Evolutionary conservation across 1,140 invertebrate genomes (phyloP).

Genomic region (Drosophila parabipectinata): DNA sequence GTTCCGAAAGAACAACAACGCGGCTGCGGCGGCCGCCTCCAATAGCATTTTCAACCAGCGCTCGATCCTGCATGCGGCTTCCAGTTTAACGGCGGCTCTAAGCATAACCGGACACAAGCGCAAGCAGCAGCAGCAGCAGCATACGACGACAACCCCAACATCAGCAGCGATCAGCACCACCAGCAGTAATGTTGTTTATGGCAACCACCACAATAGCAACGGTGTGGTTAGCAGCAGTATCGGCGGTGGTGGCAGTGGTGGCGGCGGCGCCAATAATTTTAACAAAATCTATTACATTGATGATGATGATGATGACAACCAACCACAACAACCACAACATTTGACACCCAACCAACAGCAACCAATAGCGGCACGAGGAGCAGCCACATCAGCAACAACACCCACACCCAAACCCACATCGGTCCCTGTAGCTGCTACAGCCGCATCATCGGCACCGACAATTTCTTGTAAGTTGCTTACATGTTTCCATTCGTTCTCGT

Average conservation of each 20-base stretch:
- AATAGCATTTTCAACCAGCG: slow-evolving; percentile 83
- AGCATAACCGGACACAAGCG: slow-evolving; percentile 73
- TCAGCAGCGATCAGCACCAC: slow-evolving; percentile 25
- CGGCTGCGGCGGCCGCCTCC: slow-evolving; percentile 77
- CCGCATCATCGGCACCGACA: slow-evolving; percentile 65
- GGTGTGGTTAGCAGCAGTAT: background rate
- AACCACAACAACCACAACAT: slow-evolving; percentile 42
- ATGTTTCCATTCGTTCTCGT: slow-evolving; percentile 39
- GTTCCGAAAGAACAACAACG: slow-evolving; percentile 83
- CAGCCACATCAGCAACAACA: slow-evolving; percentile 44
- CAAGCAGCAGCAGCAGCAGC: slow-evolving; percentile 41
- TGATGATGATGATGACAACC: slow-evolving; percentile 54
- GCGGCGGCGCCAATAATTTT: slow-evolving; percentile 35
- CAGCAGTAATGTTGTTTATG: slow-evolving; percentile 35
- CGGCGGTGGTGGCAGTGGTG: slow-evolving; percentile 8
- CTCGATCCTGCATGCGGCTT: slow-evolving; percentile 66
- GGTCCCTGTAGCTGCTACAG: slow-evolving; percentile 36
- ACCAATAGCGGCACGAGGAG: slow-evolving; percentile 29
- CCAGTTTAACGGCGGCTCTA: slow-evolving; percentile 71
- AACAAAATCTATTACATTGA: slow-evolving; percentile 60
- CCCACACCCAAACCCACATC: slow-evolving; percentile 21
- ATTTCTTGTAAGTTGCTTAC: slow-evolving; percentile 83
- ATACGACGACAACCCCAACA: slow-evolving; percentile 37
- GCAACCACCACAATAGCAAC: slow-evolving; percentile 25
- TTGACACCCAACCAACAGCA: slow-evolving; percentile 40